Base-by-base conservation (phyloP, 1,140 invertebrate genomes). In the Samia ricini region DNA sequence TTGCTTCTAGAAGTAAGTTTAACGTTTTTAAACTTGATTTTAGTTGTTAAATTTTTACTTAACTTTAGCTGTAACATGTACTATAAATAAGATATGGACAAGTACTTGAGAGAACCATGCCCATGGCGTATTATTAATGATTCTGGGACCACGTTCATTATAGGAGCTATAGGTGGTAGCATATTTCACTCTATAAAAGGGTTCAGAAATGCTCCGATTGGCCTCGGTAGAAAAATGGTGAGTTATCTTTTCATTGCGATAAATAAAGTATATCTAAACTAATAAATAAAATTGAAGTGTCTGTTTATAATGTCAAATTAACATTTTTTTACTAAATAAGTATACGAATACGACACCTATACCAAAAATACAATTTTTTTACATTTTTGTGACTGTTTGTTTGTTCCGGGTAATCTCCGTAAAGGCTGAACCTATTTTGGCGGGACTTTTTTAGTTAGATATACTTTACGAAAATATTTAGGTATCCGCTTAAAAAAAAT, bases 101-200 rank as follows among this genome's bases (percentile, higher is more conserved):
- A 98, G 92, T 98, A 98, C 82, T 94, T 95, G 65, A 93, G 96
- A 93, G 97, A 98, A 93, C 96, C 97, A 15, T 98, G 98, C 88
- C 98, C 98, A 2, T 99, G 97, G 96, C 93, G 99, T 74, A 99
- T 99, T 77, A 94, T 99, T 8, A 98, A 99, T 82, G 99, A 98
- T 86, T 98, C 96, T 90, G 99, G 99, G 49, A 99, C 98, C 73
- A 99, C 99, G 10, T 99, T 99, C 83, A 95, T 98, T 8, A 99
- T 99, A 98, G 99, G 99, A 33, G 94, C 95, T 2, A 98, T 99
- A 67, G 99, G 99, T 12, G 99, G 99, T 10, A 95, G 95, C 36
- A 92, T 99, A 61, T 99, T 99, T 90, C 98, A 99, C 91, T 95
- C 95, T 56, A 96, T 99, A 60, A 99, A 98, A 92, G 99, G 98